A percentile compares a stretch with the other conserved stretches of the same genome.
Conservation (phyloP, 2,888 invertebrate genomes). For the Lasioglossum marginatum region DNA sequence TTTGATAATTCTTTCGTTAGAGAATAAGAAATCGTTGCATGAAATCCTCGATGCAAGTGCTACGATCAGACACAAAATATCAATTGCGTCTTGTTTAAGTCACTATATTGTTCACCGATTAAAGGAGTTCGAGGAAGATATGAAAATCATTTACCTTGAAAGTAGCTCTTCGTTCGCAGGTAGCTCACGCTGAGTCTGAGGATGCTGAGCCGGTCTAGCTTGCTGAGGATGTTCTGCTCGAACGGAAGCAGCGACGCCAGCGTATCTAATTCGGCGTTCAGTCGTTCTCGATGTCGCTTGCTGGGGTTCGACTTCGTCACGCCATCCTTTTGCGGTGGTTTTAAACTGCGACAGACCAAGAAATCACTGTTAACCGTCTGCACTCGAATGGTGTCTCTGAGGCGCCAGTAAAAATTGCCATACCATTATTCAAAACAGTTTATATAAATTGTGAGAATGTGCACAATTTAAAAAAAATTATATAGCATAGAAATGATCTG, state of each 20-base stretch:
- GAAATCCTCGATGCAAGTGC: background rate
- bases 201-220: conserved; percentile 98
- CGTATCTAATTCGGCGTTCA: conserved; percentile 99
- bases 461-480: too few relatives aligned
- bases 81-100: background rate
- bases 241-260: conserved; percentile 97
- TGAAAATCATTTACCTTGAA: conserved; percentile 91
- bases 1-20: background rate
- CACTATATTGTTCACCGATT: too few relatives aligned
- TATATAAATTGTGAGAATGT: too few relatives aligned
- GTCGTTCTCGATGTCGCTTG: conserved; percentile 98
- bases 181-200: conserved; percentile 99
- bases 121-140: background rate
- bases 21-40: background rate
- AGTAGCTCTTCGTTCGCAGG: conserved; percentile 99
- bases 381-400: too few relatives aligned
- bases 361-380: background rate
- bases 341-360: conserved; percentile 89
- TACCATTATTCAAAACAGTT: too few relatives aligned
- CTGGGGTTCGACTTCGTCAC: conserved; percentile 99
- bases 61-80: background rate
- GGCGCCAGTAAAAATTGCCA: too few relatives aligned
- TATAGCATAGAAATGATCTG: too few relatives aligned
- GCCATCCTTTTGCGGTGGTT: conserved; percentile 97
- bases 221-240: conserved; percentile 98